phyloP scores from a whole-genome alignment of 2,888 invertebrate species.

The Epistrophe eligans region DNA sequence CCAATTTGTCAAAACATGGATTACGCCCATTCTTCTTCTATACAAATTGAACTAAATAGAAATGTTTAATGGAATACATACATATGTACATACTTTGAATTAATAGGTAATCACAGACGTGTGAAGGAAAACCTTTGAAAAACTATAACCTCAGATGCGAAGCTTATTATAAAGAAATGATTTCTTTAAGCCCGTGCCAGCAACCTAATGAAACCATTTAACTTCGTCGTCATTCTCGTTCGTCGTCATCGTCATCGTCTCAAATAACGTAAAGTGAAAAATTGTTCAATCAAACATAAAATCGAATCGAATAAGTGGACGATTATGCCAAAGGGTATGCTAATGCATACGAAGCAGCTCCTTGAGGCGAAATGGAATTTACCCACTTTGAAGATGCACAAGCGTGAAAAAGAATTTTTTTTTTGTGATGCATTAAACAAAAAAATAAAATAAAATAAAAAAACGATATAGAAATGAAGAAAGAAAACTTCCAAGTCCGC shows the following conservation, averaged over 20 bases:
- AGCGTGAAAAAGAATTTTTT: constrained; percentile 45
- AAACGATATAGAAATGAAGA: constrained; percentile 5
- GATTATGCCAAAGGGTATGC: constrained; percentile 75
- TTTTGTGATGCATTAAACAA: constrained; percentile 49
- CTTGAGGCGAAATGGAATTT: constrained; percentile 70
- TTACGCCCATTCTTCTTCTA: not conserved
- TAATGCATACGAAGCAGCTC: constrained; percentile 75
- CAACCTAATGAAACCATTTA: constrained; percentile 73
- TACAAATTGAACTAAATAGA: not conserved
- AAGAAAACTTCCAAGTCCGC: constrained; percentile 55
- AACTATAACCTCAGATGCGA: constrained; percentile 14
- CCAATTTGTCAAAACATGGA: not conserved
- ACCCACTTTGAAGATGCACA: constrained; percentile 61
- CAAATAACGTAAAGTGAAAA: constrained; percentile 64
- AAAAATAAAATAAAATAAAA: constrained; percentile 20
- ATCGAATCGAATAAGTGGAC: constrained; percentile 75
- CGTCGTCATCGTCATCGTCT: constrained; percentile 23
- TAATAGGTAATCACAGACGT: constrained; percentile 9
- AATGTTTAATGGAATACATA: not conserved
- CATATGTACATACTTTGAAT: not conserved
- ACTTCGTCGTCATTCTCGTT: constrained; percentile 41
- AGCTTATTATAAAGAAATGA: constrained; percentile 12
- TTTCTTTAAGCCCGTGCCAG: constrained; percentile 3
- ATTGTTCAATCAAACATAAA: constrained; percentile 76
- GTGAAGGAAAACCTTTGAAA: constrained; percentile 17